Evolutionary conservation across 2,113 vertebrate genomes (phyloP).

Genomic region (Nyctibius bracteatus): DNA sequence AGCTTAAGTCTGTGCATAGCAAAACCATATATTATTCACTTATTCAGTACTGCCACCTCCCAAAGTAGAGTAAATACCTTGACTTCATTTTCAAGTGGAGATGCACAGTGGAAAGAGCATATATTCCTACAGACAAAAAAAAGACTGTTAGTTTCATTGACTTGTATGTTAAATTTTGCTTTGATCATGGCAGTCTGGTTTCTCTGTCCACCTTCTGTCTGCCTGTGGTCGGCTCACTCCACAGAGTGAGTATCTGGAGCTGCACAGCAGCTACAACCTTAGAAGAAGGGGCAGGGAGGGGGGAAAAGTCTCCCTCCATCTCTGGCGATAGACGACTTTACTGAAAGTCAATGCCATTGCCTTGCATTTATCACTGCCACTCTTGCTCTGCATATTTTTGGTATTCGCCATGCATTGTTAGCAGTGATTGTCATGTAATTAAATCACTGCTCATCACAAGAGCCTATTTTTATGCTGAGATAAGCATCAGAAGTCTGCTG

Average conservation of each 20-base stretch:
- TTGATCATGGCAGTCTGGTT: slow-evolving; percentile 13
- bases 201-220: not conserved
- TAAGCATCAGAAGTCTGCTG: slow-evolving; percentile 85
- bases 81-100: not conserved
- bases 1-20: not conserved
- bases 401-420: slow-evolving; percentile 87
- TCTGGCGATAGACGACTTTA: slow-evolving; percentile 57
- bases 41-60: not conserved
- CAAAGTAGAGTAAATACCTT: not conserved
- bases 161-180: slow-evolving; percentile 12
- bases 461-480: slow-evolving; percentile 91
- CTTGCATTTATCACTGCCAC: slow-evolving; percentile 91
- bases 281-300: not conserved
- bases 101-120: not conserved
- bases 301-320: not conserved
- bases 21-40: not conserved
- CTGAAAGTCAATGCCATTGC: slow-evolving; percentile 73
- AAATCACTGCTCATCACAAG: slow-evolving; percentile 90
- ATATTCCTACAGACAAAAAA: not conserved
- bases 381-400: slow-evolving; percentile 81
- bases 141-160: not conserved
- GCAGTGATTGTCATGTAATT: slow-evolving; percentile 98
- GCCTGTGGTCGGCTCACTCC: not conserved
- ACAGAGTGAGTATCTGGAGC: not conserved
- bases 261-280: not conserved